Conservation (phyloP, 1,140 invertebrate species). For the Zeugodacus cucurbitae region DNA sequence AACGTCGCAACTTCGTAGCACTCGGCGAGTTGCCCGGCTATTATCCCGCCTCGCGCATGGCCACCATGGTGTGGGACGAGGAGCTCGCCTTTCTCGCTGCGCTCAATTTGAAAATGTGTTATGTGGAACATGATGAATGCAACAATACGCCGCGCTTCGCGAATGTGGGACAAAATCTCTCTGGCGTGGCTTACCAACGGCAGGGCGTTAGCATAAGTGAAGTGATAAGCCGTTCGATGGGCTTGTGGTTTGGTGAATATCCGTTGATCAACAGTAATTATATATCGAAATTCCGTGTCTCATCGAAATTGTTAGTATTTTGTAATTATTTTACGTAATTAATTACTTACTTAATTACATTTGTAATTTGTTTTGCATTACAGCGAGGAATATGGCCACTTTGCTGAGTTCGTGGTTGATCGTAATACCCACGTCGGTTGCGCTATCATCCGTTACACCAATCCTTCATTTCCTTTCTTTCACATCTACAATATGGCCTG, state of each 20-base stretch:
- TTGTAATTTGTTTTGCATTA: not conserved
- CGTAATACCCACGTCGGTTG: conserved; percentile 62
- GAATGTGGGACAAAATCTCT: conserved; percentile 60
- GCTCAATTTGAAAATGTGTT: conserved; percentile 58
- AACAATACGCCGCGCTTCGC: conserved; percentile 59
- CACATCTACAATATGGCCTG: conserved; percentile 64
- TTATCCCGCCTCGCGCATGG: conserved; percentile 47
- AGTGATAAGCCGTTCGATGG: conserved; percentile 56
- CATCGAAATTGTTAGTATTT: conserved; percentile 56
- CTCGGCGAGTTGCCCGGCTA: conserved; percentile 57
- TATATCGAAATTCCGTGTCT: conserved; percentile 55
- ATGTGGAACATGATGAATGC: conserved; percentile 61
- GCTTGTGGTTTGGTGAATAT: conserved; percentile 60
- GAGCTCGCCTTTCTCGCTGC: conserved; percentile 61
- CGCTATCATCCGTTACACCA: conserved; percentile 60
- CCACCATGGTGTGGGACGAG: conserved; percentile 56
- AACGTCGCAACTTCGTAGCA: conserved; percentile 57
- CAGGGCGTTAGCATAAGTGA: conserved; percentile 49
- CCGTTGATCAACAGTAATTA: conserved; percentile 56
- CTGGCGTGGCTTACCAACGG: conserved; percentile 51
- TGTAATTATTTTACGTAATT: not conserved
- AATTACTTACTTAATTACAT: not conserved
- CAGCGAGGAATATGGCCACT: conserved; percentile 61
- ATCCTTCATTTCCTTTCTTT: conserved; percentile 57
- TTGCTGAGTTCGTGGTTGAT: conserved; percentile 62